A percentile compares a stretch with the other conserved stretches of the same genome.
Conservation (phyloP, 2,888 invertebrate genomes). For the Volucella bombylans region DNA sequence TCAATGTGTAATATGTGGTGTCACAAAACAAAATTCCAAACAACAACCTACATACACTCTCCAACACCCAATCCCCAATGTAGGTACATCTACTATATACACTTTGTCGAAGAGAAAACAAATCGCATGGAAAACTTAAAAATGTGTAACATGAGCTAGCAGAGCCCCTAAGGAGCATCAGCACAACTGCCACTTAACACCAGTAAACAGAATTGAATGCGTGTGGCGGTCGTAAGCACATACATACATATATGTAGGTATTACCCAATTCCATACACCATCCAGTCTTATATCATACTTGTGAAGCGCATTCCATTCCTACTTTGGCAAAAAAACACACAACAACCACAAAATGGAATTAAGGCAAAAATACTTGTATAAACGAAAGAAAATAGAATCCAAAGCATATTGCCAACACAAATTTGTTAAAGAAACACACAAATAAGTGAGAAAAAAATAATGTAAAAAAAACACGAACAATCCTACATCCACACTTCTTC, state of each 20-base stretch:
- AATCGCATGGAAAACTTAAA: conserved; percentile 66
- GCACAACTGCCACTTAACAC: conserved; percentile 71
- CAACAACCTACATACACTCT: neutral
- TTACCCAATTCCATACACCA: conserved; percentile 15
- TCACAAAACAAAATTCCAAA: conserved; percentile 42
- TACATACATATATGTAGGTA: neutral
- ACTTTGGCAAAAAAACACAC: conserved; percentile 1
- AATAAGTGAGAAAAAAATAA: neutral
- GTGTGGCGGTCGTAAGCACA: conserved; percentile 42
- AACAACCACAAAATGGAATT: conserved; percentile 25
- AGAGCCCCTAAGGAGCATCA: conserved; percentile 40
- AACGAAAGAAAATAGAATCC: conserved; percentile 22
- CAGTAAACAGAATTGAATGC: conserved; percentile 45
- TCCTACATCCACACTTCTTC: neutral
- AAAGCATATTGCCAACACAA: conserved; percentile 49
- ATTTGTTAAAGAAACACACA: conserved; percentile 18
- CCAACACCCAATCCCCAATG: neutral
- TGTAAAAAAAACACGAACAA: conserved; percentile 20
- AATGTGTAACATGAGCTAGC: conserved; percentile 51
- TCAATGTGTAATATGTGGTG: conserved; percentile 13
- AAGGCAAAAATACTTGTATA: conserved; percentile 8
- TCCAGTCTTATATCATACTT: neutral
- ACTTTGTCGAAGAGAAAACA: conserved; percentile 11
- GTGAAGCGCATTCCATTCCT: conserved; percentile 3
- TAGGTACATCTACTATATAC: conserved; percentile 5